phyloP scores from a whole-genome alignment of 2,113 vertebrate genomes.

The Cyprinodon tularosa region DNA sequence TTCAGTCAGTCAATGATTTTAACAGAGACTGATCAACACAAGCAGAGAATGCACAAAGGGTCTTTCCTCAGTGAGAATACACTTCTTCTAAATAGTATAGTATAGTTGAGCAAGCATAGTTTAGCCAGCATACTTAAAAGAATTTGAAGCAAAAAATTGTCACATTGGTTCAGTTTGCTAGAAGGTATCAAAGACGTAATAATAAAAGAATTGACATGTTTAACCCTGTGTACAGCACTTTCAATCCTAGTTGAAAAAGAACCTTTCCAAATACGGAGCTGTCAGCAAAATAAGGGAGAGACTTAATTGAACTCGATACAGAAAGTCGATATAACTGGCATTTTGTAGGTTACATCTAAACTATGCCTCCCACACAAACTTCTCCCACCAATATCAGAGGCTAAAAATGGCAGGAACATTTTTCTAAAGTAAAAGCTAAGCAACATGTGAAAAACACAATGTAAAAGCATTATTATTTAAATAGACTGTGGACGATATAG shows the following conservation, averaged over 20 bases:
- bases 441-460: too few species aligned
- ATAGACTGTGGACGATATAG: too few species aligned
- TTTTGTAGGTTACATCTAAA: not conserved
- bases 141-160: not conserved
- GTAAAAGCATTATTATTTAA: too few species aligned
- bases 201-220: not conserved
- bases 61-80: not conserved
- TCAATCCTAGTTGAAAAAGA: not conserved
- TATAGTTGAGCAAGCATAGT: not conserved
- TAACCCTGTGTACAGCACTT: not conserved
- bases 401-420: not conserved
- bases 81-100: not conserved
- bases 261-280: not conserved
- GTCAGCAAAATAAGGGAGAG: conserved; percentile 4
- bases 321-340: not conserved
- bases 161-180: not conserved
- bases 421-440: not conserved
- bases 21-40: not conserved
- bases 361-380: not conserved
- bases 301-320: not conserved
- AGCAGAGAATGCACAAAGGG: not conserved
- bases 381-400: not conserved
- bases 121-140: not conserved
- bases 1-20: not conserved
- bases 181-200: not conserved